phyloP scores from a whole-genome alignment of 1,140 invertebrate genomes.

The Ditylenchus dipsaci region DNA sequence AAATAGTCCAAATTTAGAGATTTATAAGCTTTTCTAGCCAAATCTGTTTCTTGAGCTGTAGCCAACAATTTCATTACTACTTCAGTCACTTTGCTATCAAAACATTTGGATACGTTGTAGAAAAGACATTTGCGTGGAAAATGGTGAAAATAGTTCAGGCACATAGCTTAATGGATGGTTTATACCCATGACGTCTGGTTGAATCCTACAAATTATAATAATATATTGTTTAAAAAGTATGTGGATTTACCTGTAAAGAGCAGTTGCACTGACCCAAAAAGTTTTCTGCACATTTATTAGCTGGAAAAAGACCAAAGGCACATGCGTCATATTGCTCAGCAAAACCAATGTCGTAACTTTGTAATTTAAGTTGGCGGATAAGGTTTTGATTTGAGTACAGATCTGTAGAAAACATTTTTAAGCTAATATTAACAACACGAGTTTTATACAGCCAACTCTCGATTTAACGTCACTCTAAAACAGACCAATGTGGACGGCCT shows the following conservation, averaged over 20 bases:
- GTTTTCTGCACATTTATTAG: slow-evolving; percentile 20
- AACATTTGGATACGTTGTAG: slow-evolving; percentile 37
- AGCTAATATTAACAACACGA: not conserved
- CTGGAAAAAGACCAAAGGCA: slow-evolving; percentile 41
- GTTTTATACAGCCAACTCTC: too few relatives aligned
- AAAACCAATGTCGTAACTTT: slow-evolving; percentile 40
- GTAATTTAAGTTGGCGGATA: slow-evolving; percentile 17
- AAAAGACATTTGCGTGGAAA: slow-evolving; percentile 37
- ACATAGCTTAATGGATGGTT: slow-evolving; percentile 49
- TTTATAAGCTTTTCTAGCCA: not conserved
- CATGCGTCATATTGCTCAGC: slow-evolving; percentile 52
- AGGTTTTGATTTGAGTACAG: slow-evolving; percentile 14
- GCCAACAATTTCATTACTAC: slow-evolving; percentile 22
- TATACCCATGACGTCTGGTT: slow-evolving; percentile 42
- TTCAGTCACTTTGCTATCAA: slow-evolving; percentile 30
- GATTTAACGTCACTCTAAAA: too few relatives aligned
- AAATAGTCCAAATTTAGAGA: not conserved
- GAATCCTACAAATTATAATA: too few relatives aligned
- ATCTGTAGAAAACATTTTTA: slow-evolving; percentile 19
- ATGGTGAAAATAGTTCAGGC: slow-evolving; percentile 48
- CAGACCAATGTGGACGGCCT: too few relatives aligned
- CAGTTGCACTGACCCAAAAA: slow-evolving; percentile 45
- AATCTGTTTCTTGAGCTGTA: slow-evolving; percentile 16
- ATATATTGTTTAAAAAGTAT: not conserved
- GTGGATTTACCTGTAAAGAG: not conserved